Conservation (phyloP, 2,113 vertebrate species). For the Cebus imitator region DNA sequence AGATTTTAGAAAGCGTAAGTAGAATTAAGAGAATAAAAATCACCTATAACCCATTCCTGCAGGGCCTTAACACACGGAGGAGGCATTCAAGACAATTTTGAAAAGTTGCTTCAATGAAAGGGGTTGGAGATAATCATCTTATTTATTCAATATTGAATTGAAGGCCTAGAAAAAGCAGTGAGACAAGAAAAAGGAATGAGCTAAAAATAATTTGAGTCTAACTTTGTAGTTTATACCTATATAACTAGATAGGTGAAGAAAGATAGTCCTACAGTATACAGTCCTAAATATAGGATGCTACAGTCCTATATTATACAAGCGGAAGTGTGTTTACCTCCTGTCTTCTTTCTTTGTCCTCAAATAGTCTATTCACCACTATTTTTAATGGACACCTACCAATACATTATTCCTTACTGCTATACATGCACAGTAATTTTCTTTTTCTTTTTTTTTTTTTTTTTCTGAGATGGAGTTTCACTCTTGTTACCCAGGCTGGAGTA, state of each 20-base stretch:
- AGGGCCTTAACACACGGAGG: not conserved
- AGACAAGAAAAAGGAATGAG: slow-evolving; percentile 16
- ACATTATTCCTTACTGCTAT: not conserved
- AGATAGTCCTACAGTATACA: too few relatives aligned
- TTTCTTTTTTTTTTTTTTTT: too few relatives aligned
- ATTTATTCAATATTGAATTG: not conserved
- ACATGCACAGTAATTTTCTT: not conserved
- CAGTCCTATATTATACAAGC: not conserved
- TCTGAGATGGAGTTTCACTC: too few relatives aligned
- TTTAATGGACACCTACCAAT: not conserved
- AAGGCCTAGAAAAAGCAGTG: not conserved
- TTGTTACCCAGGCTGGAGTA: too few relatives aligned
- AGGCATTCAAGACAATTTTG: not conserved
- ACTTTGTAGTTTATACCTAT: not conserved
- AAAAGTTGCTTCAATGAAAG: not conserved
- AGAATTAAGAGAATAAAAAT: slow-evolving; percentile 3
- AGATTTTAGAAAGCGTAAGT: not conserved
- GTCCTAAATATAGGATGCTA: too few relatives aligned
- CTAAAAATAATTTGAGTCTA: not conserved
- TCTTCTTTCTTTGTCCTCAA: not conserved
- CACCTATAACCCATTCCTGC: not conserved
- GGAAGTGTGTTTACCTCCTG: not conserved
- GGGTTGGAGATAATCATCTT: not conserved
- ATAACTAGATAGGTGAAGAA: not conserved
- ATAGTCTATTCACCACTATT: too few relatives aligned